phyloP scores from a whole-genome alignment of 1,140 invertebrate species.

The Microvelia longipes region DNA sequence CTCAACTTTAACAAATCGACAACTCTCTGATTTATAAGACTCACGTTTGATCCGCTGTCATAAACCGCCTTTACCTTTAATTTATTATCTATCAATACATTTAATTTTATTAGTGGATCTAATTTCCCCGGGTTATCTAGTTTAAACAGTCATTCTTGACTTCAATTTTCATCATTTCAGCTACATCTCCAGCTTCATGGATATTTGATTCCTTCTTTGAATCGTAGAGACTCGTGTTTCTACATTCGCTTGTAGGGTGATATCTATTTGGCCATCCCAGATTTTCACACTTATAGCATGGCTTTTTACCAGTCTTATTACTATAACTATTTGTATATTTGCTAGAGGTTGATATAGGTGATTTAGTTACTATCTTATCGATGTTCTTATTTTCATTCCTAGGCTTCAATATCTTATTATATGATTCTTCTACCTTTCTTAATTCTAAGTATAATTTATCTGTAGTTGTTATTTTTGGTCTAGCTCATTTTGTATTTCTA shows the following conservation, averaged over 20 bases:
- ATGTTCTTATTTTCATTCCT: not conserved
- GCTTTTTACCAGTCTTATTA: not conserved
- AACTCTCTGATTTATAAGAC: constrained; percentile 3
- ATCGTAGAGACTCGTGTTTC: constrained; percentile 1
- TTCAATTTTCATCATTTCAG: not conserved
- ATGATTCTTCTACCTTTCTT: constrained; percentile 1
- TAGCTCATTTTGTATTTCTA: not conserved
- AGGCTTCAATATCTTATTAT: not conserved
- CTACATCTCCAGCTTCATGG: not conserved
- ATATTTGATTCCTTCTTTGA: not conserved
- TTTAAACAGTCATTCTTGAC: not conserved
- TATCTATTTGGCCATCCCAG: constrained; percentile 3
- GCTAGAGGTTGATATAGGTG: not conserved
- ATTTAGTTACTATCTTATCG: not conserved
- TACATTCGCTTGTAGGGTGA: constrained; percentile 1
- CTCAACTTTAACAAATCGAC: constrained; percentile 1
- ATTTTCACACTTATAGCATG: constrained; percentile 4
- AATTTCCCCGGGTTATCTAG: constrained; percentile 5
- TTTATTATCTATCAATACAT: constrained; percentile 3
- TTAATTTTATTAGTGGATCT: constrained; percentile 2
- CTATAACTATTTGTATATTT: not conserved
- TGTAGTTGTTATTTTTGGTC: constrained; percentile 2
- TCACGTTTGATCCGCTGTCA: constrained; percentile 7
- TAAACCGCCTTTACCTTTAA: constrained; percentile 3
- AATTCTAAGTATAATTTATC: constrained; percentile 4